Conservation (phyloP, 2,888 invertebrate genomes). For the Meta bourneti region DNA sequence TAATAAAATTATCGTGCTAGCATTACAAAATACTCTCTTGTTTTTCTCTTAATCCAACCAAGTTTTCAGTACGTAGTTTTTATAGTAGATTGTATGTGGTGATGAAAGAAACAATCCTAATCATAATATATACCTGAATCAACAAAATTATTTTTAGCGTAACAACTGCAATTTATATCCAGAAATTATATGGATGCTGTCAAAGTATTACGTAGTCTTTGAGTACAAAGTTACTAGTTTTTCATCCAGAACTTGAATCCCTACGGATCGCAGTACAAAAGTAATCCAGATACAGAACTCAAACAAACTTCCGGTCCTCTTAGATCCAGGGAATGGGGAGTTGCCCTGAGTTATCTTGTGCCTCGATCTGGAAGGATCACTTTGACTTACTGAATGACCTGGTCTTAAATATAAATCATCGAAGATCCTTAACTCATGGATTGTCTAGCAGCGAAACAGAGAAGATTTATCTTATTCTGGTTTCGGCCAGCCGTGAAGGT, state of each 20-base stretch:
- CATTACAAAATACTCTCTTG: too few relatives aligned
- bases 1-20: too few relatives aligned
- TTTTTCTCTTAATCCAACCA: too few relatives aligned
- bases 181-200: too few relatives aligned
- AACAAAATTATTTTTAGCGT: too few relatives aligned
- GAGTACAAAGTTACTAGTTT: background rate
- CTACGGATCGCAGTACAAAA: background rate
- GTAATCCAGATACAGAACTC: background rate
- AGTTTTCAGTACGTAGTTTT: too few relatives aligned
- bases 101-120: too few relatives aligned
- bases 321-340: background rate
- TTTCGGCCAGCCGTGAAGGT: background rate
- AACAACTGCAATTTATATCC: too few relatives aligned
- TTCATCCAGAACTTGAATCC: background rate
- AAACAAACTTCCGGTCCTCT: background rate
- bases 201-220: too few relatives aligned
- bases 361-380: background rate
- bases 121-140: too few relatives aligned
- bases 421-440: slow-evolving; percentile 52
- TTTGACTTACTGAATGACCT: slow-evolving; percentile 20
- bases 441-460: slow-evolving; percentile 10
- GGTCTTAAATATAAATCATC: slow-evolving; percentile 61
- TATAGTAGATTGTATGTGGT: too few relatives aligned
- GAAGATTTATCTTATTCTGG: slow-evolving; percentile 37
- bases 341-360: background rate